Conservation (phyloP, 2,797 vertebrate genomes). For the Gastrophryne carolinensis region DNA sequence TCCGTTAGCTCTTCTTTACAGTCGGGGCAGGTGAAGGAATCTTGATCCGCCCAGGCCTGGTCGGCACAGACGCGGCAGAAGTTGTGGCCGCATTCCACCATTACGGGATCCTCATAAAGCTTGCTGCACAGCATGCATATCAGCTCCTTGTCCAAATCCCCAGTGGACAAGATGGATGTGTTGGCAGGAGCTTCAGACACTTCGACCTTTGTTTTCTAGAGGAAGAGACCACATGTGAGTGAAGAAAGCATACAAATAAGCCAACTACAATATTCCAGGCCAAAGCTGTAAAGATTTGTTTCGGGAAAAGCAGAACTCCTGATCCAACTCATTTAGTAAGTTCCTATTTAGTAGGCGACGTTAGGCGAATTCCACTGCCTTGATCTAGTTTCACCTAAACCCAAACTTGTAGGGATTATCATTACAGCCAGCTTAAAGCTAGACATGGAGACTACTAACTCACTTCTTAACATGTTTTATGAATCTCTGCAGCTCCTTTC, state of each 20-base stretch:
- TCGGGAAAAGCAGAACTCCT: too few relatives aligned
- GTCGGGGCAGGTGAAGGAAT: slow-evolving; percentile 46
- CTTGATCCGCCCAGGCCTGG: slow-evolving; percentile 26
- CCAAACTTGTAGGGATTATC: neutral
- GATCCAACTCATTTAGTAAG: too few relatives aligned
- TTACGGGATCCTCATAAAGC: slow-evolving; percentile 51
- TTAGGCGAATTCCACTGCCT: neutral
- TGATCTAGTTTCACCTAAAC: slow-evolving; percentile 27
- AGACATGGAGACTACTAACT: too few relatives aligned
- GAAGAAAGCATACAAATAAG: neutral
- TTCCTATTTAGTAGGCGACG: slow-evolving; percentile 25
- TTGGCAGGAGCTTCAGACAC: neutral
- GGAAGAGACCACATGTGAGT: neutral
- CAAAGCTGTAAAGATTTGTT: too few relatives aligned
- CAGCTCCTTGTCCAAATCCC: slow-evolving; percentile 51
- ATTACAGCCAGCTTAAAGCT: too few relatives aligned
- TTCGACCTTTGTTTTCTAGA: slow-evolving; percentile 28
- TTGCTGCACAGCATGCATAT: slow-evolving; percentile 52
- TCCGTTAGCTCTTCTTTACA: slow-evolving; percentile 40
- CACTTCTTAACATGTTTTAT: too few relatives aligned
- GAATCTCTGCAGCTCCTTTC: too few relatives aligned
- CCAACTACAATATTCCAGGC: neutral
- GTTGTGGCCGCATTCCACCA: slow-evolving; percentile 54
- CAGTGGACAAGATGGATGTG: neutral
- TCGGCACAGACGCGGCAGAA: slow-evolving; percentile 50